Evolutionary conservation across 23 tunicate species (phyloP).

Genomic region (Diplosoma virens): DNA sequence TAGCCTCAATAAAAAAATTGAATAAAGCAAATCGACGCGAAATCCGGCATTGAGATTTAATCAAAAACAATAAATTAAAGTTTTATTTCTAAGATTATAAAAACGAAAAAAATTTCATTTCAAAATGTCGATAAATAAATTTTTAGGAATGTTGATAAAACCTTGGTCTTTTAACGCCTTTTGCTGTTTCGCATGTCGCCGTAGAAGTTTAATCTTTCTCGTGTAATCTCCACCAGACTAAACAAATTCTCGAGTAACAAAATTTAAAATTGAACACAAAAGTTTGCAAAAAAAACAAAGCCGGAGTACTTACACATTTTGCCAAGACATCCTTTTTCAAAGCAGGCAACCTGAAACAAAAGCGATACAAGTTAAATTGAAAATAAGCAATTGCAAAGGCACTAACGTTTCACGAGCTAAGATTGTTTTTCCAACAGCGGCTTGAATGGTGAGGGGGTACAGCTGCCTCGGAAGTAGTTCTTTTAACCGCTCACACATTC

Average conservation of each 20-base stretch:
- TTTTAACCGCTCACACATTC: slow-evolving; percentile 50
- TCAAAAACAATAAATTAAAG: no score
- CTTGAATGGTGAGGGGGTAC: slow-evolving; percentile 65
- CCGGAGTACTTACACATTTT: slow-evolving; percentile 56
- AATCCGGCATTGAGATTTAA: no score
- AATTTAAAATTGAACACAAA: background rate
- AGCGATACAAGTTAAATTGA: no score
- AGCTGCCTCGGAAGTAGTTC: slow-evolving; percentile 47
- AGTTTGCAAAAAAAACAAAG: background rate
- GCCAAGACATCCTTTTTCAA: slow-evolving; percentile 68
- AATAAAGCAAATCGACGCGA: no score
- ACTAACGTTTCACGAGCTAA: slow-evolving; percentile 68
- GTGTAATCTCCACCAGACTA: slow-evolving; percentile 86
- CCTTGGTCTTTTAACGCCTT: slow-evolving; percentile 56
- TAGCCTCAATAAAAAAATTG: no score
- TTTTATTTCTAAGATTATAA: no score
- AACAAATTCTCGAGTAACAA: background rate
- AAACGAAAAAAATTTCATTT: background rate
- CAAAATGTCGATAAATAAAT: slow-evolving; percentile 62
- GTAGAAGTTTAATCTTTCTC: slow-evolving; percentile 60
- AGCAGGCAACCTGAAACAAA: slow-evolving; percentile 41
- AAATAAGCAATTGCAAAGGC: no score
- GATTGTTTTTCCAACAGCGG: slow-evolving; percentile 42
- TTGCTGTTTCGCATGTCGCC: slow-evolving; percentile 50
- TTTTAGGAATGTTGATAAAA: slow-evolving; percentile 51